Base-by-base conservation (phyloP, 2,888 invertebrate species). In the Neoascia interrupta region DNA sequence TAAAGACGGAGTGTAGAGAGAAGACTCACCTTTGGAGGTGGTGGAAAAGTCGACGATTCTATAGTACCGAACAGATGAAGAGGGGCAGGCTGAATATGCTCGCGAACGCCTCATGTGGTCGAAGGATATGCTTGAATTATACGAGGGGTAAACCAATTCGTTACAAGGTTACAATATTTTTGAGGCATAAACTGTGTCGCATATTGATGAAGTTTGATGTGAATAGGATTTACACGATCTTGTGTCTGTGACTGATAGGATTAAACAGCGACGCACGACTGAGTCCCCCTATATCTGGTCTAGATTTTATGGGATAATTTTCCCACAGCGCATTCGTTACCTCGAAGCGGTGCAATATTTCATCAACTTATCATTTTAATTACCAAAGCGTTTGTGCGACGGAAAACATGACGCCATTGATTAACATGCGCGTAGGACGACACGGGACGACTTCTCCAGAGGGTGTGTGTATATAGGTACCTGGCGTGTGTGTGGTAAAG, bases 211-310 rank as follows among this genome's bases (percentile, higher is more conserved):
- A 49, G 49, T 43, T 45, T 28, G 34, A 28, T 58, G 19, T 26
- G 23, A 64, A 63, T 18, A 41, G 60, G 60, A 74, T 68, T 10
- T 37, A 47, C 53, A 39, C 58, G 23, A 6, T 28, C 34, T n/a
- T 10, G 6, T 2, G 34, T 43, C 45, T 60, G 64, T 66, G 76
- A 72, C 76, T 60, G 34, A 76, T 76, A 51, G 36, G 76, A 76
- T 76, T 72, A 60, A 15, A 15, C 10, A 13, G 26, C 15, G 21
- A 76, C 41, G 72, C 70, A 53, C 10, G 58, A 58, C 45, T 37
- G 53, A 23, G 26, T 37, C 21, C 21, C 47, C n/a, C n/a, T n/a
- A n/a, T n/a, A n/a, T n/a, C n/a, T n/a, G n/a, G n/a, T n/a, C n/a
- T n/a, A 54, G 13, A 43, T 53, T 68, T 60, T 28, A 61, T 60